Conservation (phyloP, 2,797 vertebrate genomes). For the Cuculus canorus region DNA sequence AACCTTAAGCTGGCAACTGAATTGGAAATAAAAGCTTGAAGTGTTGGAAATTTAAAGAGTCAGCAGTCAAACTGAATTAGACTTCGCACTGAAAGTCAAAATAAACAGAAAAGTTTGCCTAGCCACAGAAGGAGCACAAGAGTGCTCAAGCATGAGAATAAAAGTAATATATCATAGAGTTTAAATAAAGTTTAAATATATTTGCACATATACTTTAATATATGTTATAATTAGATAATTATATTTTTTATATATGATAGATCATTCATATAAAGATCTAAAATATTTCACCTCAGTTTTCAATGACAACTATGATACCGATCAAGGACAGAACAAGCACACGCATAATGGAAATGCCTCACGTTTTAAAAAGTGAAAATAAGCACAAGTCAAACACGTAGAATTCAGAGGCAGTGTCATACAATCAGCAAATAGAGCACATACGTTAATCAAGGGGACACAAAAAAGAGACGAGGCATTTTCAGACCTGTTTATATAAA, state of each 20-base stretch:
- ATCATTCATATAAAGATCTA: background rate
- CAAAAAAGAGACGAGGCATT: background rate
- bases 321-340: background rate
- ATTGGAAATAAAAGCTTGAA: background rate
- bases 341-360: background rate
- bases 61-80: background rate
- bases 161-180: background rate
- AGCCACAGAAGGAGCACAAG: background rate
- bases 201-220: too few species aligned
- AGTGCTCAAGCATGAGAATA: background rate
- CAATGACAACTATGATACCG: background rate
- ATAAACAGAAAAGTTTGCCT: background rate
- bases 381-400: background rate
- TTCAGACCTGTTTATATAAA: background rate
- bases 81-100: background rate
- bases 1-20: background rate
- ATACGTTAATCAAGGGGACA: background rate
- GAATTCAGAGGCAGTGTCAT: background rate
- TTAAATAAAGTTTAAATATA: background rate
- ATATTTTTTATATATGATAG: too few species aligned
- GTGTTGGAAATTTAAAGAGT: background rate
- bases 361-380: background rate
- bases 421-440: background rate
- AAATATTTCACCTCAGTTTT: background rate
- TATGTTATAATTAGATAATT: too few species aligned